Evolutionary conservation across 2,888 invertebrate genomes (phyloP).

Genomic region (Drosophila emarginata): DNA sequence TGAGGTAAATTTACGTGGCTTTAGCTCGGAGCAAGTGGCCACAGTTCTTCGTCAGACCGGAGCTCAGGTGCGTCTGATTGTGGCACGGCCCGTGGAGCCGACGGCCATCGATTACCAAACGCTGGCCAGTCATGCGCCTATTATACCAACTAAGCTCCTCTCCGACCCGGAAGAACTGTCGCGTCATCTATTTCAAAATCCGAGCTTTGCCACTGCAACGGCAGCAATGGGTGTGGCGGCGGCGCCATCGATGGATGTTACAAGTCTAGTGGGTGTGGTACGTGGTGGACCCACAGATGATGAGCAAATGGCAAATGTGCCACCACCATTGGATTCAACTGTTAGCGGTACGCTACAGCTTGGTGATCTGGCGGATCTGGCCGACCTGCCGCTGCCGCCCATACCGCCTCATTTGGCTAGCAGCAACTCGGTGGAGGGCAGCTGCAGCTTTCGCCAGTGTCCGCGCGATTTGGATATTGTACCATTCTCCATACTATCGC

Average conservation of each 20-base stretch:
- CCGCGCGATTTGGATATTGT: slow-evolving; percentile 80
- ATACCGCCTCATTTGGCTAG: slow-evolving; percentile 61
- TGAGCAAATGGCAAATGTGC: slow-evolving; percentile 52
- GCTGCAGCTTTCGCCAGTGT: slow-evolving; percentile 56
- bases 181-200: slow-evolving; percentile 90
- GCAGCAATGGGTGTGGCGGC: slow-evolving; percentile 27
- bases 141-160: slow-evolving; percentile 95
- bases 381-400: slow-evolving; percentile 81
- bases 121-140: slow-evolving; percentile 89
- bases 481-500: slow-evolving; percentile 81
- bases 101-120: slow-evolving; percentile 90
- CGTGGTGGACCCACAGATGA: slow-evolving; percentile 60
- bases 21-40: slow-evolving; percentile 98
- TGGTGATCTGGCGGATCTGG: slow-evolving; percentile 65
- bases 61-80: slow-evolving; percentile 91
- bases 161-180: slow-evolving; percentile 95
- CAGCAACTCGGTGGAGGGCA: slow-evolving; percentile 45
- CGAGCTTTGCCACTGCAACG: slow-evolving; percentile 81
- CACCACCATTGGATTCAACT: slow-evolving; percentile 10
- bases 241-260: slow-evolving; percentile 51
- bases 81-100: slow-evolving; percentile 96
- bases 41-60: slow-evolving; percentile 88
- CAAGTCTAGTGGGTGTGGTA: slow-evolving; percentile 65
- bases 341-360: slow-evolving; percentile 21
- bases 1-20: slow-evolving; percentile 96